Conservation (phyloP, 2,888 invertebrate genomes). For the Cryptops parisi region DNA sequence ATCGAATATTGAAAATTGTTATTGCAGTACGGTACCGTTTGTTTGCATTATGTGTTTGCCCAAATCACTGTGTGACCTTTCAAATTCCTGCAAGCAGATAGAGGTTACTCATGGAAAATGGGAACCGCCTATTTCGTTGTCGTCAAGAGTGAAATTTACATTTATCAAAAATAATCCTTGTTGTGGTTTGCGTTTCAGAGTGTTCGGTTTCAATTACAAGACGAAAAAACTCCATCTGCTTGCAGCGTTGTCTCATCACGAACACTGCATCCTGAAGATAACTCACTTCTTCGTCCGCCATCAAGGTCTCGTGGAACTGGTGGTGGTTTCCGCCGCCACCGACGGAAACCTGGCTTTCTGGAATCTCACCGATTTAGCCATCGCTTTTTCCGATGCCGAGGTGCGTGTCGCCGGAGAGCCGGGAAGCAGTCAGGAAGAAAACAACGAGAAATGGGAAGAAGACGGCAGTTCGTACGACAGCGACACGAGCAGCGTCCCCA, state of each 20-base stretch:
- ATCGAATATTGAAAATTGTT: too few relatives aligned
- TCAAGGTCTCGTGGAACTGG: conserved; percentile 13
- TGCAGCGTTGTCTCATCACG: conserved; percentile 35
- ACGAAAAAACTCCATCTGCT: conserved; percentile 22
- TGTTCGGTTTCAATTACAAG: conserved; percentile 21
- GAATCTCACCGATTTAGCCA: conserved; percentile 34
- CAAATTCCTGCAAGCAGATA: too few relatives aligned
- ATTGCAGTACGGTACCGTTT: too few relatives aligned
- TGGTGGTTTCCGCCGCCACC: conserved; percentile 48
- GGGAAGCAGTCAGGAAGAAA: background rate
- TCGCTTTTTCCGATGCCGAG: conserved; percentile 1
- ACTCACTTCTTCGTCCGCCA: conserved; percentile 27
- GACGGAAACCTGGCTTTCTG: conserved; percentile 57
- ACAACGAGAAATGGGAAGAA: background rate
- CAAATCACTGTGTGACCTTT: too few relatives aligned
- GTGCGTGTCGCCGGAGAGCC: background rate
- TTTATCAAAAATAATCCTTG: background rate
- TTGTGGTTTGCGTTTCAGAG: conserved; percentile 22
- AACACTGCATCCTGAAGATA: conserved; percentile 54
- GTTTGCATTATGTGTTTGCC: too few relatives aligned
- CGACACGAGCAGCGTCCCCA: conserved; percentile 20
- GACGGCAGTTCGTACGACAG: background rate
- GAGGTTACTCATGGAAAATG: too few relatives aligned
- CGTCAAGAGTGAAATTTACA: too few relatives aligned
- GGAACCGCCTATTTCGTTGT: too few relatives aligned